Percentiles rank a stretch among this genome's conserved stretches.
phyloP scores from a whole-genome alignment of 2,113 vertebrate genomes.

The Pardalotus punctatus region DNA sequence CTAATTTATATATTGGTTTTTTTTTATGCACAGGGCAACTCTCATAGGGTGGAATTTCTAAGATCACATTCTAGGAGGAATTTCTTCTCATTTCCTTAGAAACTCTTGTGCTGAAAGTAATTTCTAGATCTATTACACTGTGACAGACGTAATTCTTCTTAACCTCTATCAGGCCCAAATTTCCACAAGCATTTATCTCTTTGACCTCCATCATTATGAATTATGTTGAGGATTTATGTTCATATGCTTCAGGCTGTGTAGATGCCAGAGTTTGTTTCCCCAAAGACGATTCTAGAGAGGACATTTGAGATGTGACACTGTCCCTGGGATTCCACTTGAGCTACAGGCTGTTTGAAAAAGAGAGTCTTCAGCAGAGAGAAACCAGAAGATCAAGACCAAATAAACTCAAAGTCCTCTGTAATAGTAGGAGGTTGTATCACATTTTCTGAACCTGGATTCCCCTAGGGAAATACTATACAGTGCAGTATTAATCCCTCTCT shows the following conservation, averaged over 20 bases:
- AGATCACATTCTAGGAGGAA: not conserved
- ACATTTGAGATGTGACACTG: not conserved
- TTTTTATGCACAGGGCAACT: not conserved
- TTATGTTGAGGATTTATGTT: not conserved
- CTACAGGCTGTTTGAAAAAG: not conserved
- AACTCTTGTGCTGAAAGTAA: not conserved
- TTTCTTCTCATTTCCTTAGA: not conserved
- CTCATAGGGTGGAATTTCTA: not conserved
- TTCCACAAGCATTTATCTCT: not conserved
- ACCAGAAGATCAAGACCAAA: not conserved
- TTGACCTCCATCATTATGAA: not conserved
- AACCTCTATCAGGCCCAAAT: not conserved
- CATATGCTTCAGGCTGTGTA: not conserved
- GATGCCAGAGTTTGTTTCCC: not conserved
- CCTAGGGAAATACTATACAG: not conserved
- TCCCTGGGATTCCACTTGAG: not conserved
- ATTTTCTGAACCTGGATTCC: not conserved
- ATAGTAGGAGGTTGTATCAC: not conserved
- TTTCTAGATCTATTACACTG: not conserved
- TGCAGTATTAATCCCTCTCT: not conserved
- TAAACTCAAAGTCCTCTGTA: not conserved
- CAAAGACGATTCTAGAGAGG: not conserved
- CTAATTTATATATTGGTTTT: not conserved
- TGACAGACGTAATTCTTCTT: not conserved
- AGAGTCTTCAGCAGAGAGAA: not conserved